Evolutionary conservation across 2,797 vertebrate species (phyloP).

Genomic region (Telmatherina bonti): DNA sequence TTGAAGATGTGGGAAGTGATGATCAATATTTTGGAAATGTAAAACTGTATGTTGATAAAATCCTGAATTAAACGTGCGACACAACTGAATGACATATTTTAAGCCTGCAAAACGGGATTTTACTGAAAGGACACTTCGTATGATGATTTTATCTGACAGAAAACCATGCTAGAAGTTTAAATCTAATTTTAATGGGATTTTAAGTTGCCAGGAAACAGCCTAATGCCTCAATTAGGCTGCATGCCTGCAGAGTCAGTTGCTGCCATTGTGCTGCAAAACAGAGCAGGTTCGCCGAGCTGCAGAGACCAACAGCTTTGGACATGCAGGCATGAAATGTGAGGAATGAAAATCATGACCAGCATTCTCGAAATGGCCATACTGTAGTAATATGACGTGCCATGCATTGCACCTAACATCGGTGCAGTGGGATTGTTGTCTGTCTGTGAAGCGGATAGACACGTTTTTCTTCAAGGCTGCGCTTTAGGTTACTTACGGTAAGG

Average conservation of each 20-base stretch:
- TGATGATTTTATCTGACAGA: too few relatives aligned
- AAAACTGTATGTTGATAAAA: too few relatives aligned
- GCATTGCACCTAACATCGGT: slow-evolving; percentile 68
- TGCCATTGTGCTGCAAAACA: not conserved
- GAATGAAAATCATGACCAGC: slow-evolving; percentile 73
- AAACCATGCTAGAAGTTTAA: too few relatives aligned
- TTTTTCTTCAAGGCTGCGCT: slow-evolving; percentile 63
- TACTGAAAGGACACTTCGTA: too few relatives aligned
- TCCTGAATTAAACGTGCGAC: too few relatives aligned
- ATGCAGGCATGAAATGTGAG: slow-evolving; percentile 69
- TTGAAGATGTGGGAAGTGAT: too few relatives aligned
- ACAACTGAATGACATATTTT: too few relatives aligned
- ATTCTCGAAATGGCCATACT: slow-evolving; percentile 73
- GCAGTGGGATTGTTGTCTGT: slow-evolving; percentile 54
- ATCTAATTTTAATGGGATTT: too few relatives aligned
- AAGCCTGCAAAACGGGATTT: too few relatives aligned
- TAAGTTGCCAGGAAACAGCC: too few relatives aligned
- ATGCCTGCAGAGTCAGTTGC: not conserved
- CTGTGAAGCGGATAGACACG: slow-evolving; percentile 47
- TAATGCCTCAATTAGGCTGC: not conserved
- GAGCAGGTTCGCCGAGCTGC: slow-evolving; percentile 18
- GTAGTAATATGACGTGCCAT: slow-evolving; percentile 72
- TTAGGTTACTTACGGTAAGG: slow-evolving; percentile 90
- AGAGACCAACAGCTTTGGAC: slow-evolving; percentile 38
- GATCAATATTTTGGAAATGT: too few relatives aligned